phyloP scores from a whole-genome alignment of 2,113 vertebrate genomes.

The Platichthys stellatus region DNA sequence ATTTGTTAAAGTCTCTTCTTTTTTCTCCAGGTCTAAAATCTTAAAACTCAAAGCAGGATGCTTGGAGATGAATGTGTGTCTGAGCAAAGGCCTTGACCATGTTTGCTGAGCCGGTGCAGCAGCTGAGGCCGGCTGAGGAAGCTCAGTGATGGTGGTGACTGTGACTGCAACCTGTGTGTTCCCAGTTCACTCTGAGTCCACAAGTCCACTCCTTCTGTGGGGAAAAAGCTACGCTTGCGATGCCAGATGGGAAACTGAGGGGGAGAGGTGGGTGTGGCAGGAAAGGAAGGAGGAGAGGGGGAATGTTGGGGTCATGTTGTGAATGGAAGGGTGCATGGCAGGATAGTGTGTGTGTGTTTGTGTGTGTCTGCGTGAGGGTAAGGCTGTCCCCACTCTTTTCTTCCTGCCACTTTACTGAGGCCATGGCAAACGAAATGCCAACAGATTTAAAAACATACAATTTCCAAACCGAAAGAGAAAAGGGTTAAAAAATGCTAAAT shows the following conservation, averaged over 20 bases:
- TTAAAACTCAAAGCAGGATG: constrained; percentile 77
- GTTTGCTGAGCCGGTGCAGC: constrained; percentile 25
- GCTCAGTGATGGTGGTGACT: constrained; percentile 36
- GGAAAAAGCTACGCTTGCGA: constrained; percentile 32
- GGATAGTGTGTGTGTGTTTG: background rate
- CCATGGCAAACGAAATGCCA: constrained; percentile 53
- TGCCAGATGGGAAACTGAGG: background rate
- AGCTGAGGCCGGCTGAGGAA: constrained; percentile 10
- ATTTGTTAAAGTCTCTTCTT: constrained; percentile 52
- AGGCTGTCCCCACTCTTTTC: constrained; percentile 21
- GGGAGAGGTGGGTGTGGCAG: constrained; percentile 5
- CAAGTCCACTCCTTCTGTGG: background rate
- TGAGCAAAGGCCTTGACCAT: constrained; percentile 11
- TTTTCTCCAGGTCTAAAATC: constrained; percentile 76
- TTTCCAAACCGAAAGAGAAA: constrained; percentile 34
- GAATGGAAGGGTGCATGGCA: background rate
- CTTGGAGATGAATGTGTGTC: constrained; percentile 55
- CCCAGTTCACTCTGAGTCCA: constrained; percentile 37
- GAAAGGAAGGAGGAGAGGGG: constrained; percentile 5
- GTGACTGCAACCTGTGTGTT: constrained; percentile 18
- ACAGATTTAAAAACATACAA: constrained; percentile 68
- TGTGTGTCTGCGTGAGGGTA: background rate
- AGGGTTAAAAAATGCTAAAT: constrained; percentile 30
- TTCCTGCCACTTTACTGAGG: constrained; percentile 17
- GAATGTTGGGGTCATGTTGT: background rate